phyloP scores from a whole-genome alignment of 2,888 invertebrate species.

The Orchesellides sinensis region DNA sequence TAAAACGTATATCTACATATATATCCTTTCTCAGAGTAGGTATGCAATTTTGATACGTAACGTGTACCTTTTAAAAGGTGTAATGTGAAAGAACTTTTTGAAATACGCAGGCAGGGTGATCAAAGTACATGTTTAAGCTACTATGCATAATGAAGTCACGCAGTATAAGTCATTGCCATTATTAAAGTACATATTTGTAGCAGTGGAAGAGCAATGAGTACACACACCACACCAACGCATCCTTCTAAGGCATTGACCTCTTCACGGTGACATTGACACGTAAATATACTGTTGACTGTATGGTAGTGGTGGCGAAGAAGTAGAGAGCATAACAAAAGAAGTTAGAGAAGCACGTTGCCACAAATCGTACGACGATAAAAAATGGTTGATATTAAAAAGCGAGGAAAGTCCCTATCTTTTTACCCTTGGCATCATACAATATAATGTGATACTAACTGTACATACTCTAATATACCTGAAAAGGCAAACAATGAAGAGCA shows the following conservation, averaged over 20 bases:
- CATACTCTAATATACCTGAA: too few species aligned
- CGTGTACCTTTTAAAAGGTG: not conserved
- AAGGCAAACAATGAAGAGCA: not conserved
- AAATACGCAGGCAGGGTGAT: not conserved
- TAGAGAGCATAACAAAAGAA: not conserved
- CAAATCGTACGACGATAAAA: slow-evolving; percentile 12
- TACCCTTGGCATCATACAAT: too few species aligned
- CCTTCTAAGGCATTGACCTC: slow-evolving; percentile 47
- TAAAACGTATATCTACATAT: not conserved
- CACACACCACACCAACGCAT: slow-evolving; percentile 26
- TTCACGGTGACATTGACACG: slow-evolving; percentile 56
- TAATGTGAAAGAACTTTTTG: not conserved
- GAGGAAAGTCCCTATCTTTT: not conserved
- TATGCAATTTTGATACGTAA: not conserved
- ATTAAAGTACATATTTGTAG: not conserved
- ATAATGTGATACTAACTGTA: too few species aligned
- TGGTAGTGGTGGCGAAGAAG: not conserved
- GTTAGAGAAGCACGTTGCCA: not conserved
- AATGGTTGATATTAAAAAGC: slow-evolving; percentile 12
- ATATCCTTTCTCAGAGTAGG: slow-evolving; percentile 19
- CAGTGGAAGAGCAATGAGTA: not conserved
- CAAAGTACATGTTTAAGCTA: not conserved
- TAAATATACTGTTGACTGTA: too few species aligned
- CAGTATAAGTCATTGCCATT: not conserved
- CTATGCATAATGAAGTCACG: not conserved